Evolutionary conservation across 1,140 invertebrate genomes (phyloP), one percentile per base, ranked within the genome.

Genomic region (Limonius californicus): DNA sequence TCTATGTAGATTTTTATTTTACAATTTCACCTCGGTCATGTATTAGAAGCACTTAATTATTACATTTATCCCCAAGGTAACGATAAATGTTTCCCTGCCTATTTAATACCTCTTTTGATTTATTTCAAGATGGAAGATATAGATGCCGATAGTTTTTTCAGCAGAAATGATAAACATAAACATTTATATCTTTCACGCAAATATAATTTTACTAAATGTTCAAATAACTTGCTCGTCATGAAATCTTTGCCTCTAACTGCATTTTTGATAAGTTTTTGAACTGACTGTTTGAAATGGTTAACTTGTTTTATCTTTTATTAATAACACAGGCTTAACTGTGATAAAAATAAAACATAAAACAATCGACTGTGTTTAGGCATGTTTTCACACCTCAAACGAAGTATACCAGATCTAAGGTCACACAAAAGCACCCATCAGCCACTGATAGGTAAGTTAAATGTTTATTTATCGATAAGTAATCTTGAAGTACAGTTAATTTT

Each of bases 311-410:
- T 50, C 2, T 50, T 50, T 50, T 50, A 50, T 50, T 50, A 21
- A 50, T 55, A 55, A 2, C 21, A 55, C 14, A 19, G 53, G 14
- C 4, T 1, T 19, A n/a, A 54, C 20, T 55, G 53, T 32, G 53
- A 30, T 27, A 55, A 55, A 27, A 27, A 55, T 55, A 55, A 55
- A 55, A 55, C 27, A 32, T 55, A 55, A 55, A 55, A 55, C 39
- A 62, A 54, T 47, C 64, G 74, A 73, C 70, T 74, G 72, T 77
- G 70, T 76, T 77, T 79, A 87, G 89, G 89, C 85, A 89, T 92
- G 84, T 86, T 91, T 85, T 87, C 85, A 81, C 87, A 92, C 82
- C 85, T 92, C 80, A 91, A 91, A 86, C 83, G 88, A 84, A 90
- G 88, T 82, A 88, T 90, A 81, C 88, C 88, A 77, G 89, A 90